phyloP scores from a whole-genome alignment of 2,113 vertebrate genomes.

The Cryptomyrus ogoouensis region DNA sequence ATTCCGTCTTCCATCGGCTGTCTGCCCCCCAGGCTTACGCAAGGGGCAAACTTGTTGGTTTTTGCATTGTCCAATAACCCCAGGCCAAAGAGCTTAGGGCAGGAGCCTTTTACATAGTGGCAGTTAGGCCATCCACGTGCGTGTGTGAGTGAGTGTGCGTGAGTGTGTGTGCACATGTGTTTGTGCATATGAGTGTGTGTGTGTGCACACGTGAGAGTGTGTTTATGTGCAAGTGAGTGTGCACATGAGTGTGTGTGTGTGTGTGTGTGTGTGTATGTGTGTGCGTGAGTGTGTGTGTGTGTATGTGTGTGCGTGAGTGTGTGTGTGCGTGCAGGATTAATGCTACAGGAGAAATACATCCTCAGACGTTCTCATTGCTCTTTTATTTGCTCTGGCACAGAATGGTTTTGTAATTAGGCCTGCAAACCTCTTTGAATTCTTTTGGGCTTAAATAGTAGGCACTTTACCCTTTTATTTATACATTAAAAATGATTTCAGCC shows the following conservation, averaged over 20 bases:
- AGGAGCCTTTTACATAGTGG: not conserved
- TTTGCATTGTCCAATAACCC: not conserved
- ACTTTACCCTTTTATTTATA: not conserved
- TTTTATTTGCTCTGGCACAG: not conserved
- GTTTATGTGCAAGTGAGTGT: not conserved
- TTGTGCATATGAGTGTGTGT: not conserved
- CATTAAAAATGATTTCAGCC: not conserved
- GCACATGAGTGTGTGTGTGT: not conserved
- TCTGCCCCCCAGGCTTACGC: conserved; percentile 5
- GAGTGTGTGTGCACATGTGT: not conserved
- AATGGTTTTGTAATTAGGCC: not conserved
- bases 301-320: not conserved
- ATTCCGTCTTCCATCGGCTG: not conserved
- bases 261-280: not conserved
- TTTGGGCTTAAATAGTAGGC: not conserved
- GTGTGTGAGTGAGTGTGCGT: not conserved
- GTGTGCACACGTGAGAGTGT: not conserved
- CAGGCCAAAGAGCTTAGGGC: conserved; percentile 12
- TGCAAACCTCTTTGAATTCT: not conserved
- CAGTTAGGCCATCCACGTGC: not conserved
- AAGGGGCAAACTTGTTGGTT: conserved; percentile 15
- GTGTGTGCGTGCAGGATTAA: not conserved
- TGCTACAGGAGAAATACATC: not conserved
- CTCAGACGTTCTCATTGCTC: not conserved
- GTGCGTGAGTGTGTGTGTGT: not conserved